Conservation (phyloP, 2,113 vertebrate genomes). For the Dromiciops gliroides region DNA sequence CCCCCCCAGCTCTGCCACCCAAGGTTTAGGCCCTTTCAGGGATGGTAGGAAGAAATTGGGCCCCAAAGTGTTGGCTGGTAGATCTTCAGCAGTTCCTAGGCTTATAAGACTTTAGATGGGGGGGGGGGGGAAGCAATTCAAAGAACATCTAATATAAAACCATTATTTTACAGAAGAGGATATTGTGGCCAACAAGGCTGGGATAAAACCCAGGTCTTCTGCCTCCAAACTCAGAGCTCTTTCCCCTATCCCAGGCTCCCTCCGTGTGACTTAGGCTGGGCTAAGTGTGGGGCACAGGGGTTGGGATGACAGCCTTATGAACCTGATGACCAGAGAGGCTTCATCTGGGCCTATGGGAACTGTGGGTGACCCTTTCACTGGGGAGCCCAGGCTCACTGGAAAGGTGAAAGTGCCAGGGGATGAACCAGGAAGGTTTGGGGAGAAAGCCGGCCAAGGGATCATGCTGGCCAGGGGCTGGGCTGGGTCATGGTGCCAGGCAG, state of each 20-base stretch:
- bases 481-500: neutral
- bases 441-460: neutral
- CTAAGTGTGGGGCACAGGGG: neutral
- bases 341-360: neutral
- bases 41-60: neutral
- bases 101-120: neutral
- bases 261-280: neutral
- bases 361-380: neutral
- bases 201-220: neutral
- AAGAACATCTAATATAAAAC: neutral
- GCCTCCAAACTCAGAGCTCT: neutral
- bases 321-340: neutral
- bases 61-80: neutral
- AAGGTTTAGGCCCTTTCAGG: neutral
- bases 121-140: neutral
- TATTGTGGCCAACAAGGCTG: neutral
- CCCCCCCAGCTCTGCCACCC: too few species aligned
- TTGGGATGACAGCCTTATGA: neutral
- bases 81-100: neutral
- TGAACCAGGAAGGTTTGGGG: neutral
- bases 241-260: neutral
- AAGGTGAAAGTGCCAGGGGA: neutral
- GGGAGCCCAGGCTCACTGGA: neutral
- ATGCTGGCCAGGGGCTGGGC: neutral
- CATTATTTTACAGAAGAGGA: neutral